Base-by-base conservation (phyloP, 2,888 invertebrate genomes). In the Sericinus montela region DNA sequence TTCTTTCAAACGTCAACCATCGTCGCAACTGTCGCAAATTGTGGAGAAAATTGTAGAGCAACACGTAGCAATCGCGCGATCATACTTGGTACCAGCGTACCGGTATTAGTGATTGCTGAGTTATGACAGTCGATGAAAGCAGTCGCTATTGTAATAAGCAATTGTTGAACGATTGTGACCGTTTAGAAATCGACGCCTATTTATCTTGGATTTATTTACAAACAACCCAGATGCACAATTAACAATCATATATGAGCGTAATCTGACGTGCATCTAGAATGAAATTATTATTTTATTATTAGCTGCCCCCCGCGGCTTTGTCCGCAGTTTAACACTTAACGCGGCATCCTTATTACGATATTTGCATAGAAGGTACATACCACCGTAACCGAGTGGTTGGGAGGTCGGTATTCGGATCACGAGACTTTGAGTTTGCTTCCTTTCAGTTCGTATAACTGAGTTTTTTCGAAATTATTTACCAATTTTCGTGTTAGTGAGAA, bases 11-110 rank as follows among this genome's bases (percentile, higher is more conserved):
- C 56, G 59, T 59, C 64, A 56, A 53, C 55, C 53, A 60, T 63
- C 60, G 65, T 62, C 51, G 48, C 57, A 52, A 49, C 41, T 45
- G 51, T 52, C 48, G 48, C 72, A 82, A 86, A 86, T 85, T 84
- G 85, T 69, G 70, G 66, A 69, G 84, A 84, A 86, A 86, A 86
- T 86, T 81, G 85, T 75, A 63, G 48, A 55, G 53, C 54, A 41
- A 36, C 45, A 65, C 45, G 51, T 56, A 54, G 51, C 55, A 56
- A 60, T 58, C 55, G 53, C 36, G 34, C 44, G 39, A 35, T 39
- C 13, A 6, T 32, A 11, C 32, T 32, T 11, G 32, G 5, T 32
- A 32, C 11, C 39, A 29, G 35, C 8, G 10, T 15, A n/a, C 30
- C 16, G 48, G 28, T 35, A 45, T 49, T 44, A 38, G 49, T 23